Conservation (phyloP, 2,113 vertebrate species). For the Cottus gobio region DNA sequence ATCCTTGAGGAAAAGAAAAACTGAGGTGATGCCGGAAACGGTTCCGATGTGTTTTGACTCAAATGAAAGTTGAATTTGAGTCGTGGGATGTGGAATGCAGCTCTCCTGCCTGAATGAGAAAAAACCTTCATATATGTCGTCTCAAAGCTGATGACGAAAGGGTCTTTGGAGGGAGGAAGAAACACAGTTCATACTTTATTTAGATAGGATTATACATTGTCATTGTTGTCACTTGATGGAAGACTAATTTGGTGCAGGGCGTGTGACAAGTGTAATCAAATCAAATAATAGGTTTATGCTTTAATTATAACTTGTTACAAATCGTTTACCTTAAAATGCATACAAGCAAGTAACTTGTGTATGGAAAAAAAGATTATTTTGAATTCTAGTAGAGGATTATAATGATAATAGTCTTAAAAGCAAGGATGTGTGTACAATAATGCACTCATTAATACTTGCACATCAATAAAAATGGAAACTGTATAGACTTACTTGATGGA, state of each 20-base stretch:
- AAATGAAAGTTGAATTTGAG: slow-evolving; percentile 3
- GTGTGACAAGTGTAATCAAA: neutral
- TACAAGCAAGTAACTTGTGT: neutral
- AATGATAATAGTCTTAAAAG: neutral
- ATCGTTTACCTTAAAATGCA: neutral
- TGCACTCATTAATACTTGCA: neutral
- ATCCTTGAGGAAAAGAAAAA: neutral
- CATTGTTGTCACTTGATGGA: neutral
- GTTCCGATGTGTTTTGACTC: slow-evolving; percentile 9
- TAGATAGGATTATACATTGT: neutral
- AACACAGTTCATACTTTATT: neutral
- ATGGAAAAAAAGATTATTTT: neutral
- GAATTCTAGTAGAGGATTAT: neutral
- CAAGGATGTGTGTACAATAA: neutral
- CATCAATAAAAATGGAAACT: neutral
- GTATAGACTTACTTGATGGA: neutral
- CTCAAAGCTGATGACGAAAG: neutral
- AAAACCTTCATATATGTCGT: neutral
- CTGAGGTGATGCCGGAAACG: slow-evolving; percentile 22
- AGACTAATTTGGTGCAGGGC: neutral
- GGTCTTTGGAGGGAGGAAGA: neutral
- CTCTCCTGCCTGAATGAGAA: neutral
- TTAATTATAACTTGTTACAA: neutral
- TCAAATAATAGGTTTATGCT: neutral
- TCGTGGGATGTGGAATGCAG: neutral